These are phyloP conservation scores for Yponomeuta plumbellus DNA, from an alignment of 2,888 invertebrate species.

Conservation along the genomic window DNA sequence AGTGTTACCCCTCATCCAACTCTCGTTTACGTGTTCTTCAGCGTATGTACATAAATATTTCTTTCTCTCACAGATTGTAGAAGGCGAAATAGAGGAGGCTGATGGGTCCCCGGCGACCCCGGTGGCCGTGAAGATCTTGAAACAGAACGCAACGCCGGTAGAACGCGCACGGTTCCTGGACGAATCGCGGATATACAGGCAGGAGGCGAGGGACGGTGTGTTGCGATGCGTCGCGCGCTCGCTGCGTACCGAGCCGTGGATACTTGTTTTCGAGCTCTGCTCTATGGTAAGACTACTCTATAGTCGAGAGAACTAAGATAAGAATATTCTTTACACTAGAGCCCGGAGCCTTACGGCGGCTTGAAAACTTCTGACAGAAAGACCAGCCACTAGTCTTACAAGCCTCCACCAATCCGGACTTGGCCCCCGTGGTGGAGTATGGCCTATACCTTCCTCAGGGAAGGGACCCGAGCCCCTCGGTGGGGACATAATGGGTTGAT, in stretches of 20 bases:
- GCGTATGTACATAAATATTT: background rate
- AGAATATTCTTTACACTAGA: no score
- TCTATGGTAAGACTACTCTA: constrained; percentile 79
- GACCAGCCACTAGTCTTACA: no score
- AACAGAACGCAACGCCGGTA: constrained; percentile 84
- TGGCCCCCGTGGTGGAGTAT: no score
- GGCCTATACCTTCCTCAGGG: no score
- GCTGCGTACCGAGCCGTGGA: constrained; percentile 86
- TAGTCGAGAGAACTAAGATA: no score
- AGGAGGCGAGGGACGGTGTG: constrained; percentile 83
- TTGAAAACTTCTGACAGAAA: no score
- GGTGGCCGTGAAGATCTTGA: constrained; percentile 88
- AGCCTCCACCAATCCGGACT: no score
- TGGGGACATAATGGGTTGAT: no score
- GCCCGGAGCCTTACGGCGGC: no score
- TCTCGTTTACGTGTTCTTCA: no score
- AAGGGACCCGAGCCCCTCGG: no score
- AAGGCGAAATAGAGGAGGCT: constrained; percentile 80
- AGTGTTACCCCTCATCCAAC: no score
- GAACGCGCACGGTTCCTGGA: constrained; percentile 88
- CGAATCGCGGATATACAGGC: constrained; percentile 84
- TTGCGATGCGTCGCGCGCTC: constrained; percentile 84
- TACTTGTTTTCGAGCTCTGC: constrained; percentile 86
- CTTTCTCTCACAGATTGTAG: constrained; percentile 78
- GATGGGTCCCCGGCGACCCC: constrained; percentile 45